Percentiles rank a stretch among this genome's conserved stretches.
Evolutionary conservation across 2,888 invertebrate species (phyloP).

Genomic region (Gryllus longicercus): DNA sequence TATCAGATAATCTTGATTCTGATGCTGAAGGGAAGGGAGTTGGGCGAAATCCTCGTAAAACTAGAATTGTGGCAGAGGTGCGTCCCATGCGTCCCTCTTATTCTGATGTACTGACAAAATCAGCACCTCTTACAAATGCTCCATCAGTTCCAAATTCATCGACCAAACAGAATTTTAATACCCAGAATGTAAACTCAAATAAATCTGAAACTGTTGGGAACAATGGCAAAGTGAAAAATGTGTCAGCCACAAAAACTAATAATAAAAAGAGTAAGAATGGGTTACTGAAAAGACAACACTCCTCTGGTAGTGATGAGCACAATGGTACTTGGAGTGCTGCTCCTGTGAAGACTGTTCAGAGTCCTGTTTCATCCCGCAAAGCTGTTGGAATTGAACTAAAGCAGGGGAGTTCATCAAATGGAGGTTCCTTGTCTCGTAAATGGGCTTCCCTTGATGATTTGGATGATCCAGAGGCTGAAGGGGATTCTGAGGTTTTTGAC

Average conservation of each 20-base stretch:
- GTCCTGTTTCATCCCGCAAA: constrained; percentile 28
- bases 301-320: constrained; percentile 54
- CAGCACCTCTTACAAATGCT: constrained; percentile 46
- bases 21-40: constrained; percentile 41
- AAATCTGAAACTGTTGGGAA: constrained; percentile 43
- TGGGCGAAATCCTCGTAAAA: constrained; percentile 32
- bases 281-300: constrained; percentile 52
- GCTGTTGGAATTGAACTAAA: constrained; percentile 27
- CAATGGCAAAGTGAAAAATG: constrained; percentile 21
- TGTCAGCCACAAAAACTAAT: constrained; percentile 12
- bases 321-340: constrained; percentile 42
- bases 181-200: constrained; percentile 40
- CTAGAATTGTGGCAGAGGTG: constrained; percentile 46
- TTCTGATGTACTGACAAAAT: constrained; percentile 77
- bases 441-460: constrained; percentile 61
- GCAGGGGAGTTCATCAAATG: constrained; percentile 18
- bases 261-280: constrained; percentile 33
- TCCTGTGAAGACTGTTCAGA: constrained; percentile 22
- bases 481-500: background rate
- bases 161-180: constrained; percentile 40
- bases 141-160: constrained; percentile 41
- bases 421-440: constrained; percentile 49
- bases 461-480: constrained; percentile 37
- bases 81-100: constrained; percentile 84
- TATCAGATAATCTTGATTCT: constrained; percentile 21